phyloP scores from a whole-genome alignment of 2,888 invertebrate species.

The Drosophila acutilabella region DNA sequence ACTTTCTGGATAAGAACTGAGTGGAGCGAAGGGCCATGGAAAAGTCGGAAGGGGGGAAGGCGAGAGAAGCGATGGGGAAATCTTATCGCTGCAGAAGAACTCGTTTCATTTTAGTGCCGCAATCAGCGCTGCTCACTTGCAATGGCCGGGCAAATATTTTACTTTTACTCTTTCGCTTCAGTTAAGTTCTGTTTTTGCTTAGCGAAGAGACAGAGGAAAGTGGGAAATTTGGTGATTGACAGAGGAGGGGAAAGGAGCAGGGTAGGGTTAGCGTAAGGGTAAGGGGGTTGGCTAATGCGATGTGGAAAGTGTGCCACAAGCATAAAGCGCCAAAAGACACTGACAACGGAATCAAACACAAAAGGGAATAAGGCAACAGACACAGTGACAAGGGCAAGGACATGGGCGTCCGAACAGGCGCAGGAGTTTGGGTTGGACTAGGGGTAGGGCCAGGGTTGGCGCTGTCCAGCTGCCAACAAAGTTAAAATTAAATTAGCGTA shows the following conservation, averaged over 20 bases:
- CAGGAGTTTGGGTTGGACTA: not conserved
- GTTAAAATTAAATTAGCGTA: conserved; percentile 76
- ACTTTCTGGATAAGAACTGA: not conserved
- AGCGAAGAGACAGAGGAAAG: not conserved
- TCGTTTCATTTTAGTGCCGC: conserved; percentile 78
- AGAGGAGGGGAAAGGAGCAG: too few species aligned
- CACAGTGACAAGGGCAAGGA: conserved; percentile 5
- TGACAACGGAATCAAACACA: conserved; percentile 72
- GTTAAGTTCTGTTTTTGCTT: conserved; percentile 6
- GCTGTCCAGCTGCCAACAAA: conserved; percentile 55
- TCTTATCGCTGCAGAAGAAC: conserved; percentile 71
- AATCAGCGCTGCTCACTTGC: conserved; percentile 79
- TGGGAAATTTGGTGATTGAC: not conserved
- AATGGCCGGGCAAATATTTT: conserved; percentile 77
- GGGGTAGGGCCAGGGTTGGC: not conserved
- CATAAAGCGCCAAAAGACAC: conserved; percentile 66
- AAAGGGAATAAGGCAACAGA: conserved; percentile 42
- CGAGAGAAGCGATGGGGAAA: conserved; percentile 33
- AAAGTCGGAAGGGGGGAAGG: not conserved
- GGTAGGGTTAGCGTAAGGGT: not conserved
- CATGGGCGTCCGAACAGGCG: not conserved
- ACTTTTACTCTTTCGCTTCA: conserved; percentile 73
- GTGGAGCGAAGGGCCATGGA: fast-evolving
- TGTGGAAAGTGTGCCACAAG: conserved; percentile 72
- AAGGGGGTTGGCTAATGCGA: conserved; percentile 57